Conservation (phyloP, 2,888 invertebrate species). For the Acrocyrtus sp. region DNA sequence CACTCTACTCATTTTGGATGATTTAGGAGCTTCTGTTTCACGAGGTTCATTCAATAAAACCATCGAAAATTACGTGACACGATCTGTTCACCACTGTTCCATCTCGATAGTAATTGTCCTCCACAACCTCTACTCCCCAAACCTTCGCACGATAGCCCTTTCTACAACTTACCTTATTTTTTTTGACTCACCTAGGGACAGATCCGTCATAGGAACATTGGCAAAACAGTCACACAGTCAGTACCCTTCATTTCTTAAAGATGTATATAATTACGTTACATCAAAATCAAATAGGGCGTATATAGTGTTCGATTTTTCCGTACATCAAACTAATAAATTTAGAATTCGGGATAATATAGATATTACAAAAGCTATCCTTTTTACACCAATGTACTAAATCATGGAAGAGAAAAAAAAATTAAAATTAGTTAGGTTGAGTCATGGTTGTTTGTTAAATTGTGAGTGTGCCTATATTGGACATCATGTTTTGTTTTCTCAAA, state of each 20-base stretch:
- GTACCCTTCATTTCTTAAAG: neutral
- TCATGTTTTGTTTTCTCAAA: neutral
- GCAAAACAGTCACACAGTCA: neutral
- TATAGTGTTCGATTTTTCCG: slow-evolving; percentile 4
- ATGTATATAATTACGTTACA: slow-evolving; percentile 5
- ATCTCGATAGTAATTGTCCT: too few relatives aligned
- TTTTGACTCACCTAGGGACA: neutral
- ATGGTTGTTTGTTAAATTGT: too few relatives aligned
- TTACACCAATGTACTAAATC: too few relatives aligned
- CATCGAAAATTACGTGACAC: neutral
- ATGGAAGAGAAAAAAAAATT: too few relatives aligned
- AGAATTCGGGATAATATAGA: neutral
- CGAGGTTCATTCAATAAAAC: neutral
- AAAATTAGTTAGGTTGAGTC: too few relatives aligned
- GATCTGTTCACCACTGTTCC: neutral
- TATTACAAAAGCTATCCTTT: too few relatives aligned
- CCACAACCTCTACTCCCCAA: neutral
- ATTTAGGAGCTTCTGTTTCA: too few relatives aligned
- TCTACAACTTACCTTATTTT: neutral
- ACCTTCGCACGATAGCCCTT: neutral
- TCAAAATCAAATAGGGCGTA: neutral
- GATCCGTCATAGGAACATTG: neutral
- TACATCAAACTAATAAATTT: neutral
- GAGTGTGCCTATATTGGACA: neutral
- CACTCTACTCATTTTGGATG: too few relatives aligned